These are phyloP conservation scores for Tetheella fluctuosa DNA, from an alignment of 2,888 invertebrate species.

Conservation along the genomic window DNA sequence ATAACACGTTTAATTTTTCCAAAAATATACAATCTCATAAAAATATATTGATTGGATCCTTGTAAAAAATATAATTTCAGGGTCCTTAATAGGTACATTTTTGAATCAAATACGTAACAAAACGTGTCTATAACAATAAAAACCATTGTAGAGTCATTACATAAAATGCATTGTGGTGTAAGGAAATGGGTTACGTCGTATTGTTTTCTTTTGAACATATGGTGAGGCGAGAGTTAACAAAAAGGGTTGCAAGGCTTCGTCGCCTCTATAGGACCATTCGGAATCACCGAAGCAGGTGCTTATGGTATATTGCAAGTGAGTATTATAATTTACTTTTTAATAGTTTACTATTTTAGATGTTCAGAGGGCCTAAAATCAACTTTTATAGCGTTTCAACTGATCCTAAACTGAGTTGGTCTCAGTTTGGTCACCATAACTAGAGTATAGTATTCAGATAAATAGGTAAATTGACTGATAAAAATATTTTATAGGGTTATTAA, in stretches of 20 bases:
- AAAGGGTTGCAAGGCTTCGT: slow-evolving; percentile 31
- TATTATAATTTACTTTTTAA: background rate
- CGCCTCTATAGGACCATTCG: slow-evolving; percentile 5
- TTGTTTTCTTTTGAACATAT: slow-evolving; percentile 33
- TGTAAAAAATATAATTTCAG: no score
- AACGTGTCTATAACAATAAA: slow-evolving; percentile 24
- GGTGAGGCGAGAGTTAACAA: slow-evolving; percentile 36
- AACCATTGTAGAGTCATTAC: slow-evolving; percentile 40
- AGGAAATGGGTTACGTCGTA: slow-evolving; percentile 22
- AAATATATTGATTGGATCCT: background rate
- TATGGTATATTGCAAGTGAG: background rate
- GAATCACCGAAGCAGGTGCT: background rate
- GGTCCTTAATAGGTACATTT: no score
- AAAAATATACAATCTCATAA: background rate
- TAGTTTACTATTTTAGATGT: background rate
- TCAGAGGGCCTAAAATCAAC: no score
- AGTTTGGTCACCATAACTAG: no score
- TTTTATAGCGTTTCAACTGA: no score
- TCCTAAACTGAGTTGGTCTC: no score
- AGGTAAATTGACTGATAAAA: no score
- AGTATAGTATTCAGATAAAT: no score
- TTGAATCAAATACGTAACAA: background rate
- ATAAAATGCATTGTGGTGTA: slow-evolving; percentile 28
- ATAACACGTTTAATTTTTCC: background rate
- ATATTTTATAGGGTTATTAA: no score